A percentile compares a stretch with the other conserved stretches of the same genome.
phyloP scores from a whole-genome alignment of 2,113 vertebrate genomes.

The Sinosuthora webbiana region DNA sequence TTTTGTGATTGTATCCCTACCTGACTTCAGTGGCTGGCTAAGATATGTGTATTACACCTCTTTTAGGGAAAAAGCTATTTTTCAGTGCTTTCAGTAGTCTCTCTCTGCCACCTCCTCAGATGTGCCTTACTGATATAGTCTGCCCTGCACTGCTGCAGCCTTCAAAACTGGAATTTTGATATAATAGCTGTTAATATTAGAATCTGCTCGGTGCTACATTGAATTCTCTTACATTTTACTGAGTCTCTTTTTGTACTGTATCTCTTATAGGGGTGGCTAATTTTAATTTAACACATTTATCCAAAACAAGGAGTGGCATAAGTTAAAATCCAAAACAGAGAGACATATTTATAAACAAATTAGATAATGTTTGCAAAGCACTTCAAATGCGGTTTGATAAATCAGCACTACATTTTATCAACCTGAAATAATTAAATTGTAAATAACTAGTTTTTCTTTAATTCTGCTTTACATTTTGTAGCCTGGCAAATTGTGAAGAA shows the following conservation, averaged over 20 bases:
- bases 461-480: not conserved
- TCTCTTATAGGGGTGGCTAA: not conserved
- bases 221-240: not conserved
- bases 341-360: not conserved
- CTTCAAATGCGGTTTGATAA: not conserved
- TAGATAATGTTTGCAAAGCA: not conserved
- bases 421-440: slow-evolving; percentile 24
- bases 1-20: not conserved
- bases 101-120: not conserved
- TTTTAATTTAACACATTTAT: slow-evolving; percentile 27
- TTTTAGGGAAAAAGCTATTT: not conserved
- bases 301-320: not conserved
- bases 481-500: not conserved
- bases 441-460: slow-evolving; percentile 8
- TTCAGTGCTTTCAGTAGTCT: not conserved
- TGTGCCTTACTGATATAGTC: not conserved
- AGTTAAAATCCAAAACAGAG: not conserved
- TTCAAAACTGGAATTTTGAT: not conserved
- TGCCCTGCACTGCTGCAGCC: not conserved
- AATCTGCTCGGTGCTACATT: not conserved
- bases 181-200: not conserved
- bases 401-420: not conserved
- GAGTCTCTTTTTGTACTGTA: not conserved
- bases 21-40: not conserved
- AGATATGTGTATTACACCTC: not conserved